Percentiles rank a stretch among this genome's conserved stretches.
phyloP scores from a whole-genome alignment of 2,113 vertebrate species.

The Loxodonta africana region DNA sequence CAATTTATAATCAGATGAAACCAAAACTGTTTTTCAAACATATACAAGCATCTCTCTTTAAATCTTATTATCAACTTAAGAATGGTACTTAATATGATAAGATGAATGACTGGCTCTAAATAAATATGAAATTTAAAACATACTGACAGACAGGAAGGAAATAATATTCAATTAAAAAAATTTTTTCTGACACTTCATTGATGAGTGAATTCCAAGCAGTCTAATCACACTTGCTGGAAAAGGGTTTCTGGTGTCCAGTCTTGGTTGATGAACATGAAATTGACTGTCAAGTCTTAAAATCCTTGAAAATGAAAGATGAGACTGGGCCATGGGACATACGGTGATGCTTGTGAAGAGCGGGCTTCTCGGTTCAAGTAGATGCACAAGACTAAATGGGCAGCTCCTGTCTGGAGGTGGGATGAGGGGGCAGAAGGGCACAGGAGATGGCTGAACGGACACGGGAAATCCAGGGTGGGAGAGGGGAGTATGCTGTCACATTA shows the following conservation, averaged over 20 bases:
- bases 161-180: not conserved
- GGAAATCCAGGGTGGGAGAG: too few relatives aligned
- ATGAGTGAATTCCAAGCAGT: constrained; percentile 36
- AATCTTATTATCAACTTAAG: constrained; percentile 2
- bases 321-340: too few relatives aligned
- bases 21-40: not conserved
- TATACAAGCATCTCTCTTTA: not conserved
- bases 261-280: not conserved
- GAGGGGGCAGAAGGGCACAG: too few relatives aligned
- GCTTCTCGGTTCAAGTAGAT: too few relatives aligned
- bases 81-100: not conserved
- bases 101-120: not conserved
- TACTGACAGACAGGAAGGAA: not conserved
- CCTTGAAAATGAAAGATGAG: not conserved
- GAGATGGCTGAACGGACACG: too few relatives aligned
- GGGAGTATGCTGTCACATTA: too few relatives aligned
- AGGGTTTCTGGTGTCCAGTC: not conserved
- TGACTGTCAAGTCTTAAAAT: constrained; percentile 23
- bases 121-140: constrained; percentile 10
- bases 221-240: not conserved
- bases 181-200: not conserved
- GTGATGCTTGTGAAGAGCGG: too few relatives aligned
- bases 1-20: not conserved
- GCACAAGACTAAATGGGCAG: too few relatives aligned
- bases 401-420: too few relatives aligned